phyloP scores from a whole-genome alignment of 35 echinoderm and acorn worm genomes.

The Diadema setosum region DNA sequence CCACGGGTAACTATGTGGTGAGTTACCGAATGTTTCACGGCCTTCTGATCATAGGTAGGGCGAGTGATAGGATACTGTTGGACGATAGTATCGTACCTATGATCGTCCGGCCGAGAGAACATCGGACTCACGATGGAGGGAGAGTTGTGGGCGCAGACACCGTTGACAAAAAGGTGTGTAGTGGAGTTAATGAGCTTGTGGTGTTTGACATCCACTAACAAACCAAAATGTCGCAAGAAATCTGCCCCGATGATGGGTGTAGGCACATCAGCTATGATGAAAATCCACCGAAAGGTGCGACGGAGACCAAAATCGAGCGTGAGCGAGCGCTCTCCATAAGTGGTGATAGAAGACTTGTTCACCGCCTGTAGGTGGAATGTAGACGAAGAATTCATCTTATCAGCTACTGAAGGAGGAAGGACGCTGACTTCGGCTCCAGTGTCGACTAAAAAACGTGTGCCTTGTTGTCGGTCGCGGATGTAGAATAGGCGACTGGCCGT shows the following conservation, averaged over 20 bases:
- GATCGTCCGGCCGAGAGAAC: background rate
- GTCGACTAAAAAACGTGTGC: too few relatives aligned
- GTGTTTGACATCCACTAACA: slow-evolving; percentile 8
- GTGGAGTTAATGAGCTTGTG: slow-evolving; percentile 16
- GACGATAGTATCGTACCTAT: background rate
- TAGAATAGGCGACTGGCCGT: too few relatives aligned
- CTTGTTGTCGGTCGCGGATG: too few relatives aligned
- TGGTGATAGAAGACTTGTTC: too few relatives aligned
- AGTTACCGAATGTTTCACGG: slow-evolving; percentile 25
- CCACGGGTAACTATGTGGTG: slow-evolving; percentile 48
- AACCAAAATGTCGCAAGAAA: slow-evolving; percentile 14
- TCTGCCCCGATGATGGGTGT: slow-evolving; percentile 43
- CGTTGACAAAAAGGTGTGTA: background rate
- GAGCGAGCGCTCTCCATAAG: slow-evolving; percentile 13
- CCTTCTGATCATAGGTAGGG: background rate
- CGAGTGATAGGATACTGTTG: background rate
- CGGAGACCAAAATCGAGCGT: slow-evolving; percentile 35
- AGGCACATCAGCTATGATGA: slow-evolving; percentile 29
- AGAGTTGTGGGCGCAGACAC: background rate
- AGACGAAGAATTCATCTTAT: too few relatives aligned
- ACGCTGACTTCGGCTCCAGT: too few relatives aligned
- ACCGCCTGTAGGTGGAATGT: too few relatives aligned
- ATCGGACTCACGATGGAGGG: background rate
- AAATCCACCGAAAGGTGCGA: slow-evolving; percentile 32
- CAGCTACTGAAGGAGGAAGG: too few relatives aligned